Base-by-base conservation (phyloP, 2,888 invertebrate genomes). In the Temnothorax rugatulus region DNA sequence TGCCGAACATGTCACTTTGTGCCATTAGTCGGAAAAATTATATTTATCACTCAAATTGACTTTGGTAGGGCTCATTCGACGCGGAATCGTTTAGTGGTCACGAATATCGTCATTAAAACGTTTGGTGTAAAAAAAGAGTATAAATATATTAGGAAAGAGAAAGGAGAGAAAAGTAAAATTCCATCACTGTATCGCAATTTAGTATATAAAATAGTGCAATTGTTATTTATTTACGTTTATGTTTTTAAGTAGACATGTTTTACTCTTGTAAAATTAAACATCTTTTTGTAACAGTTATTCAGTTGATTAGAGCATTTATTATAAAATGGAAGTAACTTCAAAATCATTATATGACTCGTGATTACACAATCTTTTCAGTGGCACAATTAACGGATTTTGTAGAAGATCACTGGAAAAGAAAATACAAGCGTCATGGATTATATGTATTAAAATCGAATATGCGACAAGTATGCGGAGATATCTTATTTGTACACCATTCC, bases 401-500 rank as follows among this genome's bases (percentile, higher is more conserved):
- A 99, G 96, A 92, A 99, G 96, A 96, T 99, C 99, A 95, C 99
- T 99, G 95, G 71, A 96, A 96, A 87, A 77, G 7, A 13, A 47
- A 66, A 29, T 47, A 47, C 64, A 41, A 73, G 18, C 3, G 3
- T 74, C 13, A 13, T n/a, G 44, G 18, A 29, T 61, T 74, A 74
- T 18, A 34, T 41, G 11, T 34, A 29, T 38, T 38, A 13, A 15
- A n/a, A 74, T 71, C 50, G 79, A 77, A 74, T 50, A 54, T 74
- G 13, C 13, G 21, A 63, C 2, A 68, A 9, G 11, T 75, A n/a
- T 66, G 9, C 15, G 76, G 8, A 47, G 59, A 25, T 81, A 61
- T 38, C 97, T 96, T 95, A 99, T 99, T 98, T 99, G 96, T 99
- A 99, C 88, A 99, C 99, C 98, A 98, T 99, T 93, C 99, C 99